Conservation (phyloP, 2,797 vertebrate genomes). For the Chrysocyon brachyurus region DNA sequence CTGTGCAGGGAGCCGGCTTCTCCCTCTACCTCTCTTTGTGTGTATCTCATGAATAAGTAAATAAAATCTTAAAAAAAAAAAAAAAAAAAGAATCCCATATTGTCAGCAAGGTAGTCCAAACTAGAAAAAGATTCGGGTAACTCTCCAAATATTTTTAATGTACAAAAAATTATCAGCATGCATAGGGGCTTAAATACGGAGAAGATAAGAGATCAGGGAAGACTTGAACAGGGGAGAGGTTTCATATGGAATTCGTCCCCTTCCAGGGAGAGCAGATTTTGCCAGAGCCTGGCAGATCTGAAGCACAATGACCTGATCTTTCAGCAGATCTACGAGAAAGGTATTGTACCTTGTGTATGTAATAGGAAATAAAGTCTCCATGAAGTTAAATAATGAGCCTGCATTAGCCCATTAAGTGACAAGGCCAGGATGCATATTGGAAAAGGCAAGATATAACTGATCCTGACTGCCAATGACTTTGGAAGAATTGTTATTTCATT, state of each 20-base stretch:
- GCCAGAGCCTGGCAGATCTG: background rate
- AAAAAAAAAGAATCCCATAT: background rate
- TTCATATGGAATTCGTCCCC: background rate
- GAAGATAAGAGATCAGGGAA: background rate
- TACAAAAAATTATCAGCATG: background rate
- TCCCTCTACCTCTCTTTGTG: too few relatives aligned
- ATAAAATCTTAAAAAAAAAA: too few relatives aligned
- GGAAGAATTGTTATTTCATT: background rate
- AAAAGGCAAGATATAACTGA: constrained; percentile 10
- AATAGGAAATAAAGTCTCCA: background rate
- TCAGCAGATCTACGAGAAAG: background rate
- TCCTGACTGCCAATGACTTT: background rate
- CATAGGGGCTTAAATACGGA: background rate
- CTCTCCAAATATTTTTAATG: background rate
- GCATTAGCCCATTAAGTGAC: accelerated
- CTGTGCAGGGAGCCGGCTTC: too few relatives aligned
- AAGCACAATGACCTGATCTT: background rate
- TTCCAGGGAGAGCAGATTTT: background rate
- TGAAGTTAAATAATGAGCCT: background rate
- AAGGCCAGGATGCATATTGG: background rate
- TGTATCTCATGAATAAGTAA: too few relatives aligned
- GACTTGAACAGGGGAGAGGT: background rate
- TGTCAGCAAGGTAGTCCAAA: background rate
- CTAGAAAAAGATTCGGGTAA: background rate
- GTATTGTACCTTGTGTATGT: background rate